These are phyloP conservation scores for Laticauda laticaudata DNA, from an alignment of 2,113 vertebrate genomes.

Conservation along the genomic window DNA sequence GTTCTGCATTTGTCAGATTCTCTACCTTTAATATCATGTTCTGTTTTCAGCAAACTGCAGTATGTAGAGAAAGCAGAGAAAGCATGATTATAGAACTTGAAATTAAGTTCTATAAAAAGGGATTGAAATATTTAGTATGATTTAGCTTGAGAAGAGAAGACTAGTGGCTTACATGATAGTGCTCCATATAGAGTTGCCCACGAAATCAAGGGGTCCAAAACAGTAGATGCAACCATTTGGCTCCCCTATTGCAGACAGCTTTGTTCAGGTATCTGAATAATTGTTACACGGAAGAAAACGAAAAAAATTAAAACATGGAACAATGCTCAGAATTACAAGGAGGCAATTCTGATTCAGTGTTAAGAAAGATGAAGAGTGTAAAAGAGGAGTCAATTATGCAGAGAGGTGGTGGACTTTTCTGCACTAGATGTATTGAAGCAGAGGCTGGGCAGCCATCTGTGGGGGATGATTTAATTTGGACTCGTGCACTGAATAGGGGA, in stretches of 20 bases:
- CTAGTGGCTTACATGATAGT: background rate
- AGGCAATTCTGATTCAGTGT: background rate
- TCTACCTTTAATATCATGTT: background rate
- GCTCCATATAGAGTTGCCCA: background rate
- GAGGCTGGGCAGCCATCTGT: background rate
- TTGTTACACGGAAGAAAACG: background rate
- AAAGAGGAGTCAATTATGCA: background rate
- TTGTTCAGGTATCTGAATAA: background rate
- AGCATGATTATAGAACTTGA: background rate
- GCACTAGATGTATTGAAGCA: background rate
- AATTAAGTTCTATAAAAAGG: background rate
- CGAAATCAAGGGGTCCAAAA: background rate
- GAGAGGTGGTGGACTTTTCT: background rate
- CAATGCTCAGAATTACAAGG: background rate
- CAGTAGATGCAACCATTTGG: background rate
- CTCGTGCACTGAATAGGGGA: background rate
- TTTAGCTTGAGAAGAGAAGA: background rate
- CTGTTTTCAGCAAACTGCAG: background rate
- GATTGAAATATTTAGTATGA: background rate
- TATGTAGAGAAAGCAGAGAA: background rate
- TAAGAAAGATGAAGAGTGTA: background rate
- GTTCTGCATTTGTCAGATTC: background rate
- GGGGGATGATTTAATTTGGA: background rate
- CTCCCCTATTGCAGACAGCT: background rate
- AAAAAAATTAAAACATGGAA: background rate